phyloP scores from a whole-genome alignment of 2,113 vertebrate genomes.

The Motacilla tschutschensis region DNA sequence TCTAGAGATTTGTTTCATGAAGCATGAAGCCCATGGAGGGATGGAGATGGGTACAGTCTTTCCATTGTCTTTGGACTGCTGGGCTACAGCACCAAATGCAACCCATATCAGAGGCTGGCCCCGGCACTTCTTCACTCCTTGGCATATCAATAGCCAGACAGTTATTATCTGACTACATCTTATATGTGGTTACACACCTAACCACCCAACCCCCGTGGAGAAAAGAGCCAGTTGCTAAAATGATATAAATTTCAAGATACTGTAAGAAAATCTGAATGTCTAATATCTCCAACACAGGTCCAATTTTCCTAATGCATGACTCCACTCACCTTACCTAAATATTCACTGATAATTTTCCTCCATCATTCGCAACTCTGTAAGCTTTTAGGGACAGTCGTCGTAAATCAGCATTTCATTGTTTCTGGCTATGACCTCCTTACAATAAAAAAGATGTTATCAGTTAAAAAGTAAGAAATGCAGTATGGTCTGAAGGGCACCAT shows the following conservation, averaged over 20 bases:
- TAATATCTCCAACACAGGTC: conserved; percentile 24
- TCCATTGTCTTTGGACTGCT: neutral
- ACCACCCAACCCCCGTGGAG: neutral
- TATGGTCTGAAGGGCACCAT: neutral
- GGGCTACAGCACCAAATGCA: neutral
- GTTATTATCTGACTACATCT: neutral
- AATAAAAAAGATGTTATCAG: conserved; percentile 39
- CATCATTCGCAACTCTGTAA: conserved; percentile 46
- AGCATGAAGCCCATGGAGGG: neutral
- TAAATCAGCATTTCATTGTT: conserved; percentile 66
- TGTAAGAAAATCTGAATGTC: conserved; percentile 29
- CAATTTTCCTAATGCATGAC: conserved; percentile 52
- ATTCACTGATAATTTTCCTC: conserved; percentile 26
- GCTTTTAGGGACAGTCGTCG: conserved; percentile 52
- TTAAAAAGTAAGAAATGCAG: conserved; percentile 56
- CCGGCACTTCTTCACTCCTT: neutral
- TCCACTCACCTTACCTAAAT: conserved; percentile 36
- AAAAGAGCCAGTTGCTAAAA: conserved; percentile 27
- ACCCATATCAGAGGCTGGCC: neutral
- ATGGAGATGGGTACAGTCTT: neutral
- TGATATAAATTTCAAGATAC: conserved; percentile 12
- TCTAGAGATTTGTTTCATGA: neutral
- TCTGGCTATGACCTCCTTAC: conserved; percentile 55
- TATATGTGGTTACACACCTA: neutral
- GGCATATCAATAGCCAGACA: neutral